phyloP scores from a whole-genome alignment of 2,888 invertebrate species.

The Caenorhabditis parvicauda region DNA sequence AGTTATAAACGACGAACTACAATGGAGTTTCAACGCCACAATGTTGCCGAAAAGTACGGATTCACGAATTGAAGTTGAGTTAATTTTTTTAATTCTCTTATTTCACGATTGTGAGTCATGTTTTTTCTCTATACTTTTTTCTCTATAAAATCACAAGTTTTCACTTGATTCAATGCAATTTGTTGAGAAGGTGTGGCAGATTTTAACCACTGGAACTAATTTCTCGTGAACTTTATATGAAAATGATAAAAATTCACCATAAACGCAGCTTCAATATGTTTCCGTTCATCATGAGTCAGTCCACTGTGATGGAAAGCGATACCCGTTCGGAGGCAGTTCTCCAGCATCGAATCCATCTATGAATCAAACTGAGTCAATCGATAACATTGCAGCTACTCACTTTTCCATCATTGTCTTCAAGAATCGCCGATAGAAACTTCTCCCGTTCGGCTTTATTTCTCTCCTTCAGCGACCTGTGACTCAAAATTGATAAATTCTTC shows the following conservation, averaged over 20 bases:
- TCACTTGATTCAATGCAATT: too few relatives aligned
- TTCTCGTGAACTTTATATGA: too few relatives aligned
- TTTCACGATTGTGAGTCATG: too few relatives aligned
- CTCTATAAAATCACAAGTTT: too few relatives aligned
- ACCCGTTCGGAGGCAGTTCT: conserved; percentile 75
- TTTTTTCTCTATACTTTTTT: too few relatives aligned
- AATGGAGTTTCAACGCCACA: too few relatives aligned
- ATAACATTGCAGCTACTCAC: background rate
- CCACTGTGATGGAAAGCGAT: conserved; percentile 87
- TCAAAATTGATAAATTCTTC: background rate
- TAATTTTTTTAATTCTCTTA: too few relatives aligned
- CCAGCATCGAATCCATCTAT: conserved; percentile 68
- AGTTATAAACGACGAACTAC: too few relatives aligned
- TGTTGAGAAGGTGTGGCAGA: background rate
- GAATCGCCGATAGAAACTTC: conserved; percentile 21
- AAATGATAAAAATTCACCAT: conserved; percentile 36
- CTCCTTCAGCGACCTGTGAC: too few relatives aligned
- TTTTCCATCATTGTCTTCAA: conserved; percentile 36
- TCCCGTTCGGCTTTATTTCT: conserved; percentile 15
- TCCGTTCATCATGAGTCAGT: conserved; percentile 81
- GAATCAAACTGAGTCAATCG: background rate
- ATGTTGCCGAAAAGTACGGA: too few relatives aligned
- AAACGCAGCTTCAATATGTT: conserved; percentile 74
- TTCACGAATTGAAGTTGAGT: too few relatives aligned
- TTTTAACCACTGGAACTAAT: background rate